These are phyloP conservation scores for Panurus biarmicus DNA, from an alignment of 2,113 vertebrate genomes.

Conservation along the genomic window DNA sequence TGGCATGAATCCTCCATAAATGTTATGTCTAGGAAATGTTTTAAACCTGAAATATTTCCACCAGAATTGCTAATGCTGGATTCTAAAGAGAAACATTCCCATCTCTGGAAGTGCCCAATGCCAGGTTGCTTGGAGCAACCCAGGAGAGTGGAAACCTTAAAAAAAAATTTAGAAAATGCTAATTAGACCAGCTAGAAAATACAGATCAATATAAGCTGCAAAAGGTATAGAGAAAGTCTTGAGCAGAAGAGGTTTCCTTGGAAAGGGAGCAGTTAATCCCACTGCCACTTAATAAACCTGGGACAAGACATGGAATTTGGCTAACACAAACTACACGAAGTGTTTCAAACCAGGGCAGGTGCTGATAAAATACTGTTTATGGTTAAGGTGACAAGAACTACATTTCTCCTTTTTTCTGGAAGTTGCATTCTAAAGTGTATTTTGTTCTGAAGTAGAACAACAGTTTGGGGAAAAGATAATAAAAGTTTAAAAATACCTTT, in stretches of 20 bases:
- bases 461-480: fast-evolving
- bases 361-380: not conserved
- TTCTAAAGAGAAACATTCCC: not conserved
- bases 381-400: not conserved
- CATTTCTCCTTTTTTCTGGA: not conserved
- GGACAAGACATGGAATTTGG: not conserved
- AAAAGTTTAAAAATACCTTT: not conserved
- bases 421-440: not conserved
- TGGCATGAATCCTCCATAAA: not conserved
- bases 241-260: not conserved
- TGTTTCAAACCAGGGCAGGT: not conserved
- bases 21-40: not conserved
- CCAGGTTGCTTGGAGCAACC: not conserved
- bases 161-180: not conserved
- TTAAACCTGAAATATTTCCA: not conserved
- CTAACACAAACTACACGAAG: not conserved
- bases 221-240: not conserved
- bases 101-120: not conserved
- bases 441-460: not conserved
- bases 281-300: not conserved
- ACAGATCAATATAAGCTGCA: not conserved
- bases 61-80: not conserved
- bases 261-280: not conserved
- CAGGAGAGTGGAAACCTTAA: not conserved
- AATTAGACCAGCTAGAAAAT: not conserved